Percentiles rank a stretch among this genome's conserved stretches.
Conservation (phyloP, 2,113 vertebrate genomes). For the Phrynosoma blainvillii region DNA sequence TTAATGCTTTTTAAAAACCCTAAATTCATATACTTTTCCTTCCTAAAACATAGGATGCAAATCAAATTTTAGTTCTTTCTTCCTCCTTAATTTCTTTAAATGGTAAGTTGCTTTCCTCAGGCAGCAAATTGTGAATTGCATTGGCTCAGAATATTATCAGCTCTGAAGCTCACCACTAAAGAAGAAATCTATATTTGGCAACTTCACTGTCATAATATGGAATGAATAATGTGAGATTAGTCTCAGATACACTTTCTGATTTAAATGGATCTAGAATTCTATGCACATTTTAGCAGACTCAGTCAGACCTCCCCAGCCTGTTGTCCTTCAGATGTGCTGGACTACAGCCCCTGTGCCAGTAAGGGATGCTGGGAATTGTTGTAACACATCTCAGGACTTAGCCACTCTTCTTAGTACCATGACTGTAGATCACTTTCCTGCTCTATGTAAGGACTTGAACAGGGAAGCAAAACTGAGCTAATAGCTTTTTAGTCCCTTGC, state of each 20-base stretch:
- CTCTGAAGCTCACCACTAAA: slow-evolving; percentile 33
- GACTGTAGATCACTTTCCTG: too few species aligned
- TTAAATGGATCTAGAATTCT: not conserved
- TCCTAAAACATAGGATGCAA: not conserved
- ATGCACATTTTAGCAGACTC: not conserved
- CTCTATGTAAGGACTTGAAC: too few species aligned
- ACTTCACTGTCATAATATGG: slow-evolving; percentile 9
- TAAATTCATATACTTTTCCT: not conserved
- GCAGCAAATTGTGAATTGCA: not conserved
- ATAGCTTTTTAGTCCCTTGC: too few species aligned
- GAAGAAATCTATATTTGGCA: slow-evolving; percentile 38
- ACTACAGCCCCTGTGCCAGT: not conserved
- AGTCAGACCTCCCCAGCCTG: not conserved
- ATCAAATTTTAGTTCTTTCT: not conserved
- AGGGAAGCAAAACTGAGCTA: too few species aligned
- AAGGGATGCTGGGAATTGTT: too few species aligned
- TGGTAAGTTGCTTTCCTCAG: slow-evolving; percentile 32
- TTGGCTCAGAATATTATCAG: slow-evolving; percentile 32
- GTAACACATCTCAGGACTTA: too few species aligned
- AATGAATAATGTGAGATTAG: not conserved
- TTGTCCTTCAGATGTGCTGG: not conserved
- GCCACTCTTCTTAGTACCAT: too few species aligned
- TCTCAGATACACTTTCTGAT: slow-evolving; percentile 25
- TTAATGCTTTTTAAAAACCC: too few species aligned
- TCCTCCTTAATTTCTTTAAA: slow-evolving; percentile 17